These are phyloP conservation scores for Periophthalmus modestus DNA, from an alignment of 2,113 vertebrate genomes.

Conservation along the genomic window DNA sequence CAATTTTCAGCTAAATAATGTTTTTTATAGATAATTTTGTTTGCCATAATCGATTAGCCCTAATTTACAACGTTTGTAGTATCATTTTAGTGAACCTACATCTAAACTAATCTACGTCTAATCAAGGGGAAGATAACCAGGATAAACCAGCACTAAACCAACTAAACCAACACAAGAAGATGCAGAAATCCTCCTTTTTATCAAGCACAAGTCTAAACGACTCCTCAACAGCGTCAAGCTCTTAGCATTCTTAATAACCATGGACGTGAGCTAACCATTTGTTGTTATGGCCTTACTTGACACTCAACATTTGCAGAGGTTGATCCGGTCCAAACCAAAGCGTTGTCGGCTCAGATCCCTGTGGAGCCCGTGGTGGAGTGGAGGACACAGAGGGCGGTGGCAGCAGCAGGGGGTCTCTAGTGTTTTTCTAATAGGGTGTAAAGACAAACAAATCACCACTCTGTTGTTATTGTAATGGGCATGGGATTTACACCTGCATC, in stretches of 20 bases:
- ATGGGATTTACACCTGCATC: conserved; percentile 67
- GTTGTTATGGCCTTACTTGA: conserved; percentile 54
- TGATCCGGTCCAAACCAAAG: conserved; percentile 67
- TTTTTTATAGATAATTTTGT: no score
- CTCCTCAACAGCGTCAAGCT: background rate
- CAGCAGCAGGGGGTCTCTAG: conserved; percentile 56
- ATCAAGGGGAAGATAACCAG: background rate
- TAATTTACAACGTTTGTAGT: background rate
- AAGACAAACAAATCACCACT: conserved; percentile 72
- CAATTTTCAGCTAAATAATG: no score
- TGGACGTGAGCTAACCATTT: conserved; percentile 10
- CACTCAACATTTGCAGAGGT: conserved; percentile 46
- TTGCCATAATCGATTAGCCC: no score
- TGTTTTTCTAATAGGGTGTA: conserved; percentile 70
- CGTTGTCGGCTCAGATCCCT: conserved; percentile 57
- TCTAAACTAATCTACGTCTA: background rate
- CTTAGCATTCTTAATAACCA: background rate
- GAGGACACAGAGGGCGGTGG: conserved; percentile 57
- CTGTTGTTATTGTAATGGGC: conserved; percentile 55
- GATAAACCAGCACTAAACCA: no score
- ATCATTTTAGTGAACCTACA: background rate
- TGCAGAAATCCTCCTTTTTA: background rate
- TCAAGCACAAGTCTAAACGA: background rate
- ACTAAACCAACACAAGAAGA: background rate
- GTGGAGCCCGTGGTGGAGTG: conserved; percentile 62